phyloP scores from a whole-genome alignment of 1,140 invertebrate species.

The Trichonephila inaurata region DNA sequence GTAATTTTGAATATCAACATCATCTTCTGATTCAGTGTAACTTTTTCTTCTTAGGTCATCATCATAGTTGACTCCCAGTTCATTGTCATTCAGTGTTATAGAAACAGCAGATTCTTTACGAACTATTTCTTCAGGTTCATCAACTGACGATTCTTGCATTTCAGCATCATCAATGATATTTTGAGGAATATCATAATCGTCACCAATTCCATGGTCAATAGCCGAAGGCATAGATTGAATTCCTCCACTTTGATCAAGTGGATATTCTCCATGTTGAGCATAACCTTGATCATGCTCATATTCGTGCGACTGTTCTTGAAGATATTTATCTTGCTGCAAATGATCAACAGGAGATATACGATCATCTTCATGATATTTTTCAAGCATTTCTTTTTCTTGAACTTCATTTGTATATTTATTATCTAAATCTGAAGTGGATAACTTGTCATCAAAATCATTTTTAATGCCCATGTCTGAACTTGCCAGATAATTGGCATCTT shows the following conservation, averaged over 20 bases:
- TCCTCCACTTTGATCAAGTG: no score
- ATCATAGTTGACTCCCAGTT: conserved; percentile 23
- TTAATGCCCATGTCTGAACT: not conserved
- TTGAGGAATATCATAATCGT: conserved; percentile 35
- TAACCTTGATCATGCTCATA: not conserved
- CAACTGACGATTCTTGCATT: conserved; percentile 72
- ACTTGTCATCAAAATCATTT: not conserved
- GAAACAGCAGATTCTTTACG: conserved; percentile 67
- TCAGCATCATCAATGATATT: conserved; percentile 61
- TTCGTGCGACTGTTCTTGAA: conserved; percentile 4
- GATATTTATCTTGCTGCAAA: not conserved
- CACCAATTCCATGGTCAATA: not conserved
- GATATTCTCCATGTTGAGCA: conserved; percentile 14
- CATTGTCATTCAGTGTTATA: conserved; percentile 65
- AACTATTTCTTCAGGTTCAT: conserved; percentile 69
- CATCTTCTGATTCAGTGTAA: conserved; percentile 71
- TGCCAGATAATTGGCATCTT: not conserved
- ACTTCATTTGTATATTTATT: not conserved
- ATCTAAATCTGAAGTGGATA: not conserved
- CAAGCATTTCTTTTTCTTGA: conserved; percentile 21
- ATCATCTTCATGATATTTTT: conserved; percentile 36
- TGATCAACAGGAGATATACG: not conserved
- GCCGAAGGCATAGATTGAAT: not conserved
- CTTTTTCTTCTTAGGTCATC: conserved; percentile 61
- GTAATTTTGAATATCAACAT: conserved; percentile 70